Evolutionary conservation across 92 coral and sea anemone species (phyloP), one percentile per base, ranked within the genome.

Genomic region (Bergia puertoricense): DNA sequence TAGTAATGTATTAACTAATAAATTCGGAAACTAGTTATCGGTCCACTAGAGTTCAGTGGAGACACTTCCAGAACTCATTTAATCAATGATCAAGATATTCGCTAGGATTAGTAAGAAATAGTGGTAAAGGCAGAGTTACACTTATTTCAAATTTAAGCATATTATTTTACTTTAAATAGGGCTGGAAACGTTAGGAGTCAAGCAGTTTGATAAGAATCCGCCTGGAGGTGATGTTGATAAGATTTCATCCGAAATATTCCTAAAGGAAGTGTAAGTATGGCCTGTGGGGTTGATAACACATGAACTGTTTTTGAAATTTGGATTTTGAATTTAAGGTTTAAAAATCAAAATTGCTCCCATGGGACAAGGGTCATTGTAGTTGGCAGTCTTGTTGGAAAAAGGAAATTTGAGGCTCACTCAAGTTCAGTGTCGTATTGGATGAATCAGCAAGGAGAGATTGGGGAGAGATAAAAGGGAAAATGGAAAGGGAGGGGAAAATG

Each of bases 241-340:
- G 74, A 97, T 97, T 79, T 81, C 94, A 54, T 78, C 94, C 1
- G 99, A 97, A 67, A 86, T 90, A 22, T 97, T 97, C 85, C 91
- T 91, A 8, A 97, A 93, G 82, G 99, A 97, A 90, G 98, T 98
- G 99, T 97, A 81, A 94, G 99, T 94, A 75, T 41, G 22, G 37
- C 16, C 42, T 6, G 10, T 73, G 8, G 39, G 6, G 5, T 3
- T 36, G 9, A 36, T 8, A 69, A 23, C 23, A 16, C 5, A 39
- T 38, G 2, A 39, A 22, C 2, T 36, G 13, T 6, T 68, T 11
- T 13, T 39, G 8, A 40, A 75, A 1, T 11, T 79, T 2, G 45
- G 44, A 14, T 44, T 44, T 39, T 16, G n/a, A 9, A 43, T 1
- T 13, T 41, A 20, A 7, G 20, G 22, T 13, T 77, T 2, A 44